Conservation (phyloP, 2,888 invertebrate species). For the Colletes collaris region DNA sequence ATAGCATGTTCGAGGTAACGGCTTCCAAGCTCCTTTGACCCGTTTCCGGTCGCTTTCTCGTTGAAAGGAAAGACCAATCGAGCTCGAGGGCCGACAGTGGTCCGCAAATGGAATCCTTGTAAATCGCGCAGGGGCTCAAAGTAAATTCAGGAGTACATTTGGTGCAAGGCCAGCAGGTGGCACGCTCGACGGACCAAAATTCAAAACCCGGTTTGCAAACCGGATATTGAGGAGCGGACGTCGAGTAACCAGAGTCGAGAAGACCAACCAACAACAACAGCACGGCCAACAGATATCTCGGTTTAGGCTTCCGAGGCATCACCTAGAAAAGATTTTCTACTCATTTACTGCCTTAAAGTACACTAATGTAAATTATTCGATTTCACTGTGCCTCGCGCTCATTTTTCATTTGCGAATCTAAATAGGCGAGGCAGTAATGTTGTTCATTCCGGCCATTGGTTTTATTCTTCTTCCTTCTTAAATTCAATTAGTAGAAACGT, state of each 20-base stretch:
- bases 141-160: slow-evolving; percentile 88
- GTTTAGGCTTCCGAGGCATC: slow-evolving; percentile 74
- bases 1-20: slow-evolving; percentile 68
- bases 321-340: slow-evolving; percentile 66
- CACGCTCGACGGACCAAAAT: slow-evolving; percentile 88
- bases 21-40: slow-evolving; percentile 54
- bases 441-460: no score
- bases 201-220: slow-evolving; percentile 85
- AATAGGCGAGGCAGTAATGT: no score
- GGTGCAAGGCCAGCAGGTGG: slow-evolving; percentile 89
- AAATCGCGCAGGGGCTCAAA: slow-evolving; percentile 89
- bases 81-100: slow-evolving; percentile 87
- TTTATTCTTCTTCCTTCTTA: no score
- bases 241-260: slow-evolving; percentile 52
- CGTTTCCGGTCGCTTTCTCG: slow-evolving; percentile 82
- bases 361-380: no score
- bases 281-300: slow-evolving; percentile 74
- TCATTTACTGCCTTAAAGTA: not conserved
- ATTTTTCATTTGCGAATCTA: no score
- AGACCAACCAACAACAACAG: slow-evolving; percentile 69
- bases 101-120: slow-evolving; percentile 90
- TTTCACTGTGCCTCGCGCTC: no score
- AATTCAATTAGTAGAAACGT: no score
- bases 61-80: slow-evolving; percentile 85
- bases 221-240: slow-evolving; percentile 68